These are phyloP conservation scores for Schrankia costaestrigalis DNA, from an alignment of 2,888 invertebrate genomes.

Conservation along the genomic window DNA sequence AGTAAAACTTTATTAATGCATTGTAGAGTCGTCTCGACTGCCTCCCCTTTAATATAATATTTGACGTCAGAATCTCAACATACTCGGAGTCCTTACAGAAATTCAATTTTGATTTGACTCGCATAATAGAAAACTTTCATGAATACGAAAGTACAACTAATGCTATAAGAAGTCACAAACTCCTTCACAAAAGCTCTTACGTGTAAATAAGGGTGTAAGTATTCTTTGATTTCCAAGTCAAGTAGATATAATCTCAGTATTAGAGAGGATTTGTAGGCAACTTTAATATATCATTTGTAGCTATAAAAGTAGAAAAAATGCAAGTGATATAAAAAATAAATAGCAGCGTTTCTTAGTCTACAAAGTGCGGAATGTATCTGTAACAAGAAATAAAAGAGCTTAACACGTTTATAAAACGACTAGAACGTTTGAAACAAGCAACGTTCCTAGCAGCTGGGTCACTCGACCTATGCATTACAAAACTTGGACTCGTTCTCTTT, in stretches of 20 bases:
- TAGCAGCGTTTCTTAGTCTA: conserved; percentile 4
- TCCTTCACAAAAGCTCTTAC: background rate
- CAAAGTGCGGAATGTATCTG: conserved; percentile 2
- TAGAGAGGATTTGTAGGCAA: background rate
- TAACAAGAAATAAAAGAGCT: conserved; percentile 7
- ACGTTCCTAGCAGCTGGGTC: conserved; percentile 1
- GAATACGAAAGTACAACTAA: conserved; percentile 9
- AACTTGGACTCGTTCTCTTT: too few relatives aligned
- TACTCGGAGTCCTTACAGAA: conserved; percentile 6
- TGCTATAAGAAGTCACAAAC: conserved; percentile 8
- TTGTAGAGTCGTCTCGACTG: too few relatives aligned
- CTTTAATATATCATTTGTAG: conserved; percentile 6
- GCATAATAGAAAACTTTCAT: conserved; percentile 8
- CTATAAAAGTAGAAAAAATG: conserved; percentile 2
- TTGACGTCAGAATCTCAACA: too few relatives aligned
- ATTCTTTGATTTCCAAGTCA: conserved; percentile 6
- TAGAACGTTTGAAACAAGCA: conserved; percentile 2
- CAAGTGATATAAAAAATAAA: conserved; percentile 3
- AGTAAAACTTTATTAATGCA: too few relatives aligned
- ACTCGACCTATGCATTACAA: conserved; percentile 3
- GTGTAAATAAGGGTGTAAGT: too few relatives aligned
- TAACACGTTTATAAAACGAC: conserved; percentile 18
- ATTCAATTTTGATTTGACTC: conserved; percentile 11
- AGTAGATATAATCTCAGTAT: conserved; percentile 2
- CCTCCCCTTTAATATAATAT: too few relatives aligned